These are phyloP conservation scores for Acromyrmex heyeri DNA, from an alignment of 1,140 invertebrate species.

Conservation along the genomic window DNA sequence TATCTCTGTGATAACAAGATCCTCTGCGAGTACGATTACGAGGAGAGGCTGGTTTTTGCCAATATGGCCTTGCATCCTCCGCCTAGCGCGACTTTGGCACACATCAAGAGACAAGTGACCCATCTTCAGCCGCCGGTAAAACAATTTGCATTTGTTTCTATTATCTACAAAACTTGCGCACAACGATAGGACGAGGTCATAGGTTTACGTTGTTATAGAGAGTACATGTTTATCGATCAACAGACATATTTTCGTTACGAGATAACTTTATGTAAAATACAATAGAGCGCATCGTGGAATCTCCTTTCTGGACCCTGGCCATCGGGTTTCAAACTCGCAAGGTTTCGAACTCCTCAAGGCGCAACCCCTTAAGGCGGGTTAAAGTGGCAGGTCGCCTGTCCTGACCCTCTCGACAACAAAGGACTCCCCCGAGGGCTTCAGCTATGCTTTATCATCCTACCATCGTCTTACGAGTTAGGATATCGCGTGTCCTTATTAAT, in stretches of 20 bases:
- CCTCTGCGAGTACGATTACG: constrained; percentile 97
- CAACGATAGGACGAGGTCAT: neutral
- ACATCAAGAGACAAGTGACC: constrained; percentile 95
- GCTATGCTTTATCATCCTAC: constrained; percentile 78
- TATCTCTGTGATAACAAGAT: constrained; percentile 98
- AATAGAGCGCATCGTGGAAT: neutral
- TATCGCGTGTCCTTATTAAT: constrained; percentile 87
- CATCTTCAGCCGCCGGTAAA: constrained; percentile 90
- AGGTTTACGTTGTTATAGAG: neutral
- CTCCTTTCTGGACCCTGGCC: constrained; percentile 48
- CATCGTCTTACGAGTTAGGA: constrained; percentile 83
- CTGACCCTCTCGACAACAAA: constrained; percentile 85
- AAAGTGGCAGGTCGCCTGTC: constrained; percentile 82
- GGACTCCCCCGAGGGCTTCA: constrained; percentile 82
- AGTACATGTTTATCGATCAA: neutral
- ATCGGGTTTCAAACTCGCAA: constrained; percentile 57
- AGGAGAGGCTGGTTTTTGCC: constrained; percentile 95
- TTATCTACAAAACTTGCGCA: neutral
- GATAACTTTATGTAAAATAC: constrained; percentile 13
- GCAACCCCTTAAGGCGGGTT: constrained; percentile 81
- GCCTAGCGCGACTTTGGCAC: constrained; percentile 90
- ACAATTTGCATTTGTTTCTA: neutral
- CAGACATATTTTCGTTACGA: constrained; percentile 12
- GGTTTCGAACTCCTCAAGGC: constrained; percentile 76
- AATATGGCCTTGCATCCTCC: constrained; percentile 96